Percentiles rank a stretch among this genome's conserved stretches.
Evolutionary conservation across 2,113 vertebrate genomes (phyloP).

Genomic region (Alethe diademata): DNA sequence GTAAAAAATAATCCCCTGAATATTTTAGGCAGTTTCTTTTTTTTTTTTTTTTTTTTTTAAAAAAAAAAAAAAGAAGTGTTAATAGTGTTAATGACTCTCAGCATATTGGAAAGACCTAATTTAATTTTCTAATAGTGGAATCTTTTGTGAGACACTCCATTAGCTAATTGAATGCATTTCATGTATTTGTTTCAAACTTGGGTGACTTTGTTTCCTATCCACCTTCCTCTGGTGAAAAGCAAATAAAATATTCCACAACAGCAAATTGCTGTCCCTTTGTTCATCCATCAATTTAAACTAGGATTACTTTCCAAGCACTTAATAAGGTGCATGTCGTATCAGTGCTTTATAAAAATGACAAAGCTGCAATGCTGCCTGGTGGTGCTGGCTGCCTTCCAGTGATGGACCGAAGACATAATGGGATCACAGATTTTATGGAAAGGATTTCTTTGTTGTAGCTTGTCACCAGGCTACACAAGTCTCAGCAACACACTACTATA

Average conservation of each 20-base stretch:
- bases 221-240: constrained; percentile 6
- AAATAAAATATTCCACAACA: not conserved
- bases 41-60: no score
- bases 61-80: not conserved
- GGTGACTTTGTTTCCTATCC: constrained; percentile 25
- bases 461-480: not conserved
- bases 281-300: not conserved
- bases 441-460: not conserved
- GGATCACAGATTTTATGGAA: not conserved
- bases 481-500: not conserved
- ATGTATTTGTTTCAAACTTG: not conserved
- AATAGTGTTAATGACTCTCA: not conserved
- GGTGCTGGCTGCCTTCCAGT: not conserved
- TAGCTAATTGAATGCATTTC: constrained; percentile 47
- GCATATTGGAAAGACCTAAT: not conserved
- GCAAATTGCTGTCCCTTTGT: not conserved
- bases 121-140: constrained; percentile 18
- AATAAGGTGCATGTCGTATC: not conserved
- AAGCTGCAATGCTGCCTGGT: not conserved
- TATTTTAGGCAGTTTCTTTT: not conserved
- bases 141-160: constrained; percentile 21
- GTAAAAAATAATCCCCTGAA: not conserved
- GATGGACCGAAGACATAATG: not conserved
- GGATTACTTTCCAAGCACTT: constrained; percentile 5
- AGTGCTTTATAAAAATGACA: not conserved